Evolutionary conservation across 1,140 invertebrate species (phyloP), one percentile per base, ranked within the genome.

Genomic region (Homarus americanus): DNA sequence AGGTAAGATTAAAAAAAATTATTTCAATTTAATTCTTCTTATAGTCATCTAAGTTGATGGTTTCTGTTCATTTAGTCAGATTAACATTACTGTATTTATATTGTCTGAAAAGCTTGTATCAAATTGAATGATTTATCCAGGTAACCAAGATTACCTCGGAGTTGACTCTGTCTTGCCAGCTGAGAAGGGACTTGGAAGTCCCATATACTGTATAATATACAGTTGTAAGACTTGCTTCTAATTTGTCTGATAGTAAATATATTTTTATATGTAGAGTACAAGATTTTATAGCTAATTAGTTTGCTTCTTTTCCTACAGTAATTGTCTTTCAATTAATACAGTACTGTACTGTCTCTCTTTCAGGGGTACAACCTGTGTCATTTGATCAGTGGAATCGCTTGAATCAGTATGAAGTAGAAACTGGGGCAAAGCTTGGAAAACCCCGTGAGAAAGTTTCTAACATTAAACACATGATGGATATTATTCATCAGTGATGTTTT

Each of bases 341-440:
- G 75, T 78, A 41, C 38, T 0, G 4, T 40, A 24, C 20, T 9
- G 1, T 85, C 49, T 38, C 44, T 24, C 7, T 32, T 53, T 17
- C 73, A 95, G 96, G 96, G 93, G 94, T 96, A 28, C 94, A 95
- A 92, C 94, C 96, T 44, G 96, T 99, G 1, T 95, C 95, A 82
- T 99, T 97, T 96, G 94, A 95, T 82, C 97, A 96, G 87, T 99
- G 98, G 98, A 95, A 96, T 93, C 97, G 96, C 93, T 98, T 99
- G 92, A 97, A 99, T 94, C 93, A 95, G 84, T 96, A 95, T 93
- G 98, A 99, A 95, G 94, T 94, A 76, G 94, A 95, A 91, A 94
- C 95, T 75, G 98, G 98, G 7, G 95, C 96, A 93, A 94, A 95
- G 89, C 91, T 95, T 15, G 96, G 96, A 40, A 98, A 99, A 94